Percentiles rank a stretch among this genome's conserved stretches.
phyloP scores from a whole-genome alignment of 1,140 invertebrate genomes.

The Leptopilina clavipes region DNA sequence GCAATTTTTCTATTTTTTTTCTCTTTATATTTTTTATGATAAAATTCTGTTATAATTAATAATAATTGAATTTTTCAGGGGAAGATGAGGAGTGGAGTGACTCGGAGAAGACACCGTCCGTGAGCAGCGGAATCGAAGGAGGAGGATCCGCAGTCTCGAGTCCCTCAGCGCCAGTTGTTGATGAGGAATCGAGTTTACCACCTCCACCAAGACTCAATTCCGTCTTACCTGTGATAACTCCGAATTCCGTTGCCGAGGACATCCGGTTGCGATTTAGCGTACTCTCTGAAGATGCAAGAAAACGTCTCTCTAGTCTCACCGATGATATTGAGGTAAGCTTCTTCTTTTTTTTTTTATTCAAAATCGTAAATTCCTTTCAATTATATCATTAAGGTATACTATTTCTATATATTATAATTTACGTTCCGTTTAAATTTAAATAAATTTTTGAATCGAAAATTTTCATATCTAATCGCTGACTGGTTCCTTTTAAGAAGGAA shows the following conservation, averaged over 20 bases:
- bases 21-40: no score
- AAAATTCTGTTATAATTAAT: slow-evolving; percentile 26
- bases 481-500: no score
- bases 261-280: slow-evolving; percentile 65
- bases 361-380: no score
- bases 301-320: slow-evolving; percentile 63
- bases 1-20: no score
- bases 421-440: no score
- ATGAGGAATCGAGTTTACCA: slow-evolving; percentile 65
- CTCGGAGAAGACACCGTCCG: slow-evolving; percentile 73
- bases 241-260: slow-evolving; percentile 63
- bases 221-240: slow-evolving; percentile 48
- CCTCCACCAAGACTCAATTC: slow-evolving; percentile 62
- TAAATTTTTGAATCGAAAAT: no score
- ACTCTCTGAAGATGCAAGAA: slow-evolving; percentile 69
- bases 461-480: no score
- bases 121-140: slow-evolving; percentile 71
- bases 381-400: no score
- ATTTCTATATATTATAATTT: no score
- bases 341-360: background rate
- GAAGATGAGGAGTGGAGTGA: slow-evolving; percentile 75
- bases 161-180: slow-evolving; percentile 61
- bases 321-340: slow-evolving; percentile 68
- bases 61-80: slow-evolving; percentile 61
- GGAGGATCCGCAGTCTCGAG: slow-evolving; percentile 71